phyloP scores from a whole-genome alignment of 2,113 vertebrate genomes.

The Lichenostomus cassidix region DNA sequence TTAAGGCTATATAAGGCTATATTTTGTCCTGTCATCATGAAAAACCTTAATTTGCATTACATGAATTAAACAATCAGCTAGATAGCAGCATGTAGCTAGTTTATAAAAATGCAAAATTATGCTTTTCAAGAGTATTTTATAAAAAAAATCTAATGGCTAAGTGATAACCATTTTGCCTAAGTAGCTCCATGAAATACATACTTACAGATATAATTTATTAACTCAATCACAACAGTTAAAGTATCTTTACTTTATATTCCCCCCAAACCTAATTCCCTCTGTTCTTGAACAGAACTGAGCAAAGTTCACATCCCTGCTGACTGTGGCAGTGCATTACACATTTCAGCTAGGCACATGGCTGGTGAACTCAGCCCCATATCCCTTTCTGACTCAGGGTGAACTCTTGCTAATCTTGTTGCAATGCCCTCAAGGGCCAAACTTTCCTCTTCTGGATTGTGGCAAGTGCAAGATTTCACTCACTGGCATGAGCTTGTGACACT shows the following conservation, averaged over 20 bases:
- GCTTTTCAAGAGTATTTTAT: not conserved
- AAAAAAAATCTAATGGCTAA: not conserved
- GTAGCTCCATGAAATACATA: not conserved
- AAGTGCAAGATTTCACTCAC: not conserved
- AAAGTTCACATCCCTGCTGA: not conserved
- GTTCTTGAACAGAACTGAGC: not conserved
- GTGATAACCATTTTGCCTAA: not conserved
- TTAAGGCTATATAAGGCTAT: not conserved
- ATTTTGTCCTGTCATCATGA: not conserved
- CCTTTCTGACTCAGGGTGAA: not conserved
- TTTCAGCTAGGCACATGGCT: not conserved
- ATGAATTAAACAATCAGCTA: not conserved
- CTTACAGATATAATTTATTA: not conserved
- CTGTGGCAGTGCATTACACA: not conserved
- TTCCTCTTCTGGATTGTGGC: not conserved
- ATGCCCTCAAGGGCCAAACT: not conserved
- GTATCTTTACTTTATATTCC: accelerated
- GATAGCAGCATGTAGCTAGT: not conserved
- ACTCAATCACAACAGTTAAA: not conserved
- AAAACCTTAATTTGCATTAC: not conserved
- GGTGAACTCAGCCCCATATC: too few relatives aligned
- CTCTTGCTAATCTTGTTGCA: not conserved
- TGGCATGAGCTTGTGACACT: not conserved
- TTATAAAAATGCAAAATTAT: not conserved
- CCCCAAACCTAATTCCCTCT: not conserved